Percentiles rank a stretch among this genome's conserved stretches.
phyloP scores from a whole-genome alignment of 2,113 vertebrate species.

The Channa argus region DNA sequence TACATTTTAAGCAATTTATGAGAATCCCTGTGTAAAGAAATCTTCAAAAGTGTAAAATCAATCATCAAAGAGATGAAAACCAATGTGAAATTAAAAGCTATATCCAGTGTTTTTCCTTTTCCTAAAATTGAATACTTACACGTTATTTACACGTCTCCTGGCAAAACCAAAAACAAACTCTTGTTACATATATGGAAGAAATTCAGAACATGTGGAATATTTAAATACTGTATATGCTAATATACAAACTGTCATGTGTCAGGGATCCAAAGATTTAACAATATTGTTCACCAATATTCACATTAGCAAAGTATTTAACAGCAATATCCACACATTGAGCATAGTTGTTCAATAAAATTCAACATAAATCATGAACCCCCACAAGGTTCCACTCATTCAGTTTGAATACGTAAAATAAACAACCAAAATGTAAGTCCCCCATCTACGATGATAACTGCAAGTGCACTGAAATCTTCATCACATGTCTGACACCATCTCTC shows the following conservation, averaged over 20 bases:
- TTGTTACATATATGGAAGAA: slow-evolving; percentile 53
- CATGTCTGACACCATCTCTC: slow-evolving; percentile 59
- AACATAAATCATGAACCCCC: slow-evolving; percentile 71
- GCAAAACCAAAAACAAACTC: slow-evolving; percentile 56
- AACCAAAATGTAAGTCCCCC: slow-evolving; percentile 50
- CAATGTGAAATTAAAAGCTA: slow-evolving; percentile 59
- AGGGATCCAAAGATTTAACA: slow-evolving; percentile 82
- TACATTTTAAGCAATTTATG: slow-evolving; percentile 61
- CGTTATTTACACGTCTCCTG: slow-evolving; percentile 79
- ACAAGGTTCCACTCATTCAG: slow-evolving; percentile 67
- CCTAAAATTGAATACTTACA: slow-evolving; percentile 80
- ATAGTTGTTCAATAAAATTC: slow-evolving; percentile 72
- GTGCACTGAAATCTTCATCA: slow-evolving; percentile 50
- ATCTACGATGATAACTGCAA: slow-evolving; percentile 33
- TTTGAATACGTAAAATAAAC: slow-evolving; percentile 50
- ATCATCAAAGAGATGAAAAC: slow-evolving; percentile 55
- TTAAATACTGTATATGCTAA: slow-evolving; percentile 80
- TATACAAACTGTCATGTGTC: slow-evolving; percentile 82
- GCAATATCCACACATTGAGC: slow-evolving; percentile 83
- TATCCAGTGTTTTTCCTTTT: slow-evolving; percentile 46
- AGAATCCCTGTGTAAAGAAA: slow-evolving; percentile 71
- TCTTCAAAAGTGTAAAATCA: slow-evolving; percentile 56
- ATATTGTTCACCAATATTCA: slow-evolving; percentile 85
- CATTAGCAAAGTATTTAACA: slow-evolving; percentile 87
- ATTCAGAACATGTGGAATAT: slow-evolving; percentile 67